A percentile compares a stretch with the other conserved stretches of the same genome.
Evolutionary conservation across 2,113 vertebrate species (phyloP).

Genomic region (Cyprinodon variegatus): DNA sequence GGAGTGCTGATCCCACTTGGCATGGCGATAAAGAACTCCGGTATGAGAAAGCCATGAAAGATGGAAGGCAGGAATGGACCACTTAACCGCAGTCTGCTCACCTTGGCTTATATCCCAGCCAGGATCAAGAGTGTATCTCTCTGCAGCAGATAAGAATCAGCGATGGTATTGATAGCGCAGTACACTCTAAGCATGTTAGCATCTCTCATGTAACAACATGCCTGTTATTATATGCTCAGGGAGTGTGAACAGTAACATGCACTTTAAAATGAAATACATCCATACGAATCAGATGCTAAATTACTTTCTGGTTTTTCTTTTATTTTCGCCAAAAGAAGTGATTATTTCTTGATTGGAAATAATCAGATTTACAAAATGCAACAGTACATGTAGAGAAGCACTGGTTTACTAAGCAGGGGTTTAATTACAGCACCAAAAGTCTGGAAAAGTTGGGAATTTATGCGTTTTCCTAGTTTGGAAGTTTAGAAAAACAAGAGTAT

Average conservation of each 20-base stretch:
- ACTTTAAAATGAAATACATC: slow-evolving; percentile 12
- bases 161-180: slow-evolving; percentile 55
- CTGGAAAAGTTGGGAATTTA: too few species aligned
- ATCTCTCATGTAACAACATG: slow-evolving; percentile 50
- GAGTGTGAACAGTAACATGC: slow-evolving; percentile 24
- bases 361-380: not conserved
- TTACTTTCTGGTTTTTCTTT: not conserved
- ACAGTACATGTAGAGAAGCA: not conserved
- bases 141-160: slow-evolving; percentile 55
- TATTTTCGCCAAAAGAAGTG: not conserved
- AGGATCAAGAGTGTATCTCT: slow-evolving; percentile 52
- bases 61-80: slow-evolving; percentile 60
- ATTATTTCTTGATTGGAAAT: not conserved
- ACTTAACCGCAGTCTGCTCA: slow-evolving; percentile 50
- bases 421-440: too few species aligned
- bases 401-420: too few species aligned
- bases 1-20: slow-evolving; percentile 57
- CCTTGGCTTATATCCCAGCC: slow-evolving; percentile 47
- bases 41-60: slow-evolving; percentile 76
- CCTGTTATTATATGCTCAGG: slow-evolving; percentile 30
- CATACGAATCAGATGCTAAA: slow-evolving; percentile 3
- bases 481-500: too few species aligned
- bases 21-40: slow-evolving; percentile 67
- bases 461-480: too few species aligned
- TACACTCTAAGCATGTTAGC: slow-evolving; percentile 9